phyloP scores from a whole-genome alignment of 2,113 vertebrate species.

The Peromyscus polionotus region DNA sequence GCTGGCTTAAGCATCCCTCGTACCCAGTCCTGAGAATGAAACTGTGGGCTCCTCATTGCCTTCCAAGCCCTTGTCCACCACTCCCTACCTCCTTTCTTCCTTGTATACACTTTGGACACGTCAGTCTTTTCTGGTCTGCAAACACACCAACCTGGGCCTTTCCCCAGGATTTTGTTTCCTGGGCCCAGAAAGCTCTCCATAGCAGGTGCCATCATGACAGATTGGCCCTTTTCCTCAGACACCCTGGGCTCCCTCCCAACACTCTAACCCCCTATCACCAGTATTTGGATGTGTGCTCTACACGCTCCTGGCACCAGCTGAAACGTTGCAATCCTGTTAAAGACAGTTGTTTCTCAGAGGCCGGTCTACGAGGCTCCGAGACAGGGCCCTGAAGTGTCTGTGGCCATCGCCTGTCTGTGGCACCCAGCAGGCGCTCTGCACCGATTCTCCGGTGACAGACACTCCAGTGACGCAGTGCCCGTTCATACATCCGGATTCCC shows the following conservation, averaged over 20 bases:
- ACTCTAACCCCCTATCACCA: neutral
- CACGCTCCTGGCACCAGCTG: neutral
- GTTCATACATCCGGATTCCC: neutral
- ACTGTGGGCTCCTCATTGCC: neutral
- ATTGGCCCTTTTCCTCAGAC: neutral
- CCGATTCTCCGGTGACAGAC: neutral
- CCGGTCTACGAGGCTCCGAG: neutral
- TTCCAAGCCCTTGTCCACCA: neutral
- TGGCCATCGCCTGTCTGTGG: neutral
- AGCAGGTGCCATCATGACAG: no score
- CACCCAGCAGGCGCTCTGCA: neutral
- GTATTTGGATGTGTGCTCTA: neutral
- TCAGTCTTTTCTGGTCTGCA: constrained; percentile 21
- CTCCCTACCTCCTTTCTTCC: neutral
- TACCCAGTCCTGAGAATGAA: neutral
- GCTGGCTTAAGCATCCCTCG: neutral
- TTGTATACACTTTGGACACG: neutral
- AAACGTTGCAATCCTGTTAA: neutral
- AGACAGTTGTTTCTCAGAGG: neutral
- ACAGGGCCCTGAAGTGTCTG: neutral
- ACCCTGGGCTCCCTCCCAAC: neutral
- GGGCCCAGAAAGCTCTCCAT: neutral
- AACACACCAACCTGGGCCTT: neutral
- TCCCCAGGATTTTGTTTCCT: neutral
- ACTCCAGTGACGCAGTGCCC: neutral